Percentiles rank a stretch among this genome's conserved stretches.
phyloP scores from a whole-genome alignment of 2,888 invertebrate genomes.

The Tuberolachnus salignus region DNA sequence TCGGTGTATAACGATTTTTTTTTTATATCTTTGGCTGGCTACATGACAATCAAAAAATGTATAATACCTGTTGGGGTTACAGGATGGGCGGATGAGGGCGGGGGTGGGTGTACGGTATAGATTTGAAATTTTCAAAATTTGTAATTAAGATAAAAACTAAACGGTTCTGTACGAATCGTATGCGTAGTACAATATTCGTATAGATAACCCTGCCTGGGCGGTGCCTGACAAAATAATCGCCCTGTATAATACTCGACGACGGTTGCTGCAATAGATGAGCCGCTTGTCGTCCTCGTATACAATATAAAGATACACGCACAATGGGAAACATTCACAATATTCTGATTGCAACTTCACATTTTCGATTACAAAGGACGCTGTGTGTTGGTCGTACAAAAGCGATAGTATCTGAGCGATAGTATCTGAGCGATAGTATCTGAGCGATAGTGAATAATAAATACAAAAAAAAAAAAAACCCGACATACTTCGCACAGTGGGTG shows the following conservation, averaged over 20 bases:
- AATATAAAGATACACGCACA: no score
- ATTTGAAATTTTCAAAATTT: no score
- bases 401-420: constrained; percentile 15
- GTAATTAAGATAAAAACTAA: neutral
- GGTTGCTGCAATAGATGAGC: neutral
- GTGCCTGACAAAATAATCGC: neutral
- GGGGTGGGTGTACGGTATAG: no score
- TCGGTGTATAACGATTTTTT: no score
- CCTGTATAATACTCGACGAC: neutral
- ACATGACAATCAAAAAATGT: no score
- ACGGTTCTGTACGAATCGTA: neutral
- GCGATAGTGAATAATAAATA: no score
- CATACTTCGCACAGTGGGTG: no score
- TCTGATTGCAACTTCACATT: constrained; percentile 26
- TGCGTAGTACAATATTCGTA: neutral
- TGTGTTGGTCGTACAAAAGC: constrained; percentile 30
- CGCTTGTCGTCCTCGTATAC: neutral
- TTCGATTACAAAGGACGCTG: constrained; percentile 10
- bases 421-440: constrained; percentile 4
- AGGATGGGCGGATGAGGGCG: no score
- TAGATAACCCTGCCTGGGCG: neutral
- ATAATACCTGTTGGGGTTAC: no score
- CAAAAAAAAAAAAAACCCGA: no score
- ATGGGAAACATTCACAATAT: constrained; percentile 15
- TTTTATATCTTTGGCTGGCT: no score